Evolutionary conservation across 2,888 invertebrate species (phyloP).

Genomic region (Eustalomyia histrio): DNA sequence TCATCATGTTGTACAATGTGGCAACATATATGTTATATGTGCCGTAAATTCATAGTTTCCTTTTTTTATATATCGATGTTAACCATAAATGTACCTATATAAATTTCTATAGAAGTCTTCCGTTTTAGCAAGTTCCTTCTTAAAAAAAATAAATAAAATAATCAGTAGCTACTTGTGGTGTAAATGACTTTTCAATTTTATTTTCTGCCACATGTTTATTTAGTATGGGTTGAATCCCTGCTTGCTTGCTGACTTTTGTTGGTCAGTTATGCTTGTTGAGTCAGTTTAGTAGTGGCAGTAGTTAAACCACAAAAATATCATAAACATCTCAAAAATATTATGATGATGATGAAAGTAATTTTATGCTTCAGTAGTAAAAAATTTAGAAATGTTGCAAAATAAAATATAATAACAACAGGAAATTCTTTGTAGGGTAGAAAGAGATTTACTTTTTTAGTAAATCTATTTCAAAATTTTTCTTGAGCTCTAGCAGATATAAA

Average conservation of each 20-base stretch:
- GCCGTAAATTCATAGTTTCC: background rate
- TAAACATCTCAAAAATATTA: slow-evolving; percentile 56
- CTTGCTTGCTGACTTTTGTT: background rate
- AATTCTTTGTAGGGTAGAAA: slow-evolving; percentile 43
- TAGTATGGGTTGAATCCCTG: background rate
- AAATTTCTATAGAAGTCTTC: slow-evolving; percentile 7
- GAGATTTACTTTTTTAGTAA: background rate
- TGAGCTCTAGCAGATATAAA: no score
- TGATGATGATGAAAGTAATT: slow-evolving; percentile 77
- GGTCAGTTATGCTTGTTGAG: slow-evolving; percentile 44
- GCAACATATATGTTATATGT: slow-evolving; percentile 28
- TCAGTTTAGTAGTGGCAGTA: slow-evolving; percentile 60
- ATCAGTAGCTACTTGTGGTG: slow-evolving; percentile 41
- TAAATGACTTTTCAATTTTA: slow-evolving; percentile 57
- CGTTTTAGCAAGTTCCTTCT: background rate
- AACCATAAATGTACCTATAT: background rate
- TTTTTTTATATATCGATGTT: slow-evolving; percentile 1
- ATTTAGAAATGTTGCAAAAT: slow-evolving; percentile 23
- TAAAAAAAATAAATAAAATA: background rate
- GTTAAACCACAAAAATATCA: slow-evolving; percentile 60
- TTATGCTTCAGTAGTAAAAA: slow-evolving; percentile 75
- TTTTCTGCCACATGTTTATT: background rate
- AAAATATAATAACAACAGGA: slow-evolving; percentile 46
- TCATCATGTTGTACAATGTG: slow-evolving; percentile 52
- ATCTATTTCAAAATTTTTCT: no score